These are phyloP conservation scores for Griposia aprilina DNA, from an alignment of 2,888 invertebrate species.

Conservation along the genomic window DNA sequence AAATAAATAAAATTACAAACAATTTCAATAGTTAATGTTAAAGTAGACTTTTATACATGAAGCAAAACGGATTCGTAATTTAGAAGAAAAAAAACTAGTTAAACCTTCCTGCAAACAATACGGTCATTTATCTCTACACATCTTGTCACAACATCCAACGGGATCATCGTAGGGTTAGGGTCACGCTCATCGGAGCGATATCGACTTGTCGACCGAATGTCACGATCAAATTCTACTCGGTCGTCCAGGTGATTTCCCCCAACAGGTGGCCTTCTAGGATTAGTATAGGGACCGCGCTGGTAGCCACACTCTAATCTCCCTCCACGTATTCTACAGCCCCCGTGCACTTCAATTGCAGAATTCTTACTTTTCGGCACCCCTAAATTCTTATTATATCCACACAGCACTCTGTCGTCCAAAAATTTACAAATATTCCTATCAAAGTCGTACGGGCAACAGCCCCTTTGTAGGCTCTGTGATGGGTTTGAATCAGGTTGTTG, in stretches of 20 bases:
- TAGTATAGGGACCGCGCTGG: slow-evolving; percentile 73
- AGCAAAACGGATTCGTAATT: slow-evolving; percentile 6
- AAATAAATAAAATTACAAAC: slow-evolving; percentile 11
- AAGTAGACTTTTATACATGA: background rate
- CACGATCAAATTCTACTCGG: background rate
- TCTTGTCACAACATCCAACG: slow-evolving; percentile 25
- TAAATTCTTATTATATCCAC: slow-evolving; percentile 82
- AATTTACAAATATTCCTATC: slow-evolving; percentile 76
- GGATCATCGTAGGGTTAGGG: slow-evolving; percentile 12
- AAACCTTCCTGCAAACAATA: slow-evolving; percentile 40
- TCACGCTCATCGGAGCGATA: background rate
- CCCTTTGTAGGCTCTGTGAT: background rate
- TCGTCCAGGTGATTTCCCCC: slow-evolving; percentile 18
- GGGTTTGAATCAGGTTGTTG: background rate
- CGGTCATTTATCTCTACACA: slow-evolving; percentile 48
- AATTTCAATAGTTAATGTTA: background rate
- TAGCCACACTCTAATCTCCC: slow-evolving; percentile 85
- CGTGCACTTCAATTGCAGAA: slow-evolving; percentile 61
- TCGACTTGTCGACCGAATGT: no score
- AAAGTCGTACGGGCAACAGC: slow-evolving; percentile 71
- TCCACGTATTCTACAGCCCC: slow-evolving; percentile 78
- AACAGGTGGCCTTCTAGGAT: slow-evolving; percentile 66
- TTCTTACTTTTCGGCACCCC: slow-evolving; percentile 71
- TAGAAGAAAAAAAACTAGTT: background rate
- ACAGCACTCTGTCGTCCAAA: slow-evolving; percentile 80